Evolutionary conservation across 2,113 vertebrate species (phyloP), one percentile per base, ranked within the genome.

Genomic region (Nothocercus julius): DNA sequence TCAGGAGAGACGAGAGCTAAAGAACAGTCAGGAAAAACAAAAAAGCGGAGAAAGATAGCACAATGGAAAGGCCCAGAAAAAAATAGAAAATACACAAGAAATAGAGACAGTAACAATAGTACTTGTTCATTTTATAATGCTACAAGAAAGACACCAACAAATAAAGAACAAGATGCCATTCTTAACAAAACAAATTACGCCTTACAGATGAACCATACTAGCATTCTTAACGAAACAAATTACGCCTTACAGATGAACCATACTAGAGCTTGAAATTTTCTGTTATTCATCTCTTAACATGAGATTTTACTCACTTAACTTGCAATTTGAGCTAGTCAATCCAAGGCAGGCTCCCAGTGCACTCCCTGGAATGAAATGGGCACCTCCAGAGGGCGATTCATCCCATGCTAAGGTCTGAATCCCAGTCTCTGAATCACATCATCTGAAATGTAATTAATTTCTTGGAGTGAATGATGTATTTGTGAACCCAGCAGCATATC

Each of bases 371-470:
- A 72, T 76, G 78, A 91, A 96, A 82, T 2, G 32, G 82, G 93
- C 63, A 93, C 92, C 96, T 95, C 87, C 90, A 96, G 93, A 96
- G 90, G 90, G 92, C 70, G 49, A 93, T 96, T 96, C 90, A 78
- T 81, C 73, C 88, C 80, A 63, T 72, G 42, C 83, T 77, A 83
- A 90, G 61, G 83, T 77, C 73, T 81, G 51, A 85, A 67, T 62
- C 53, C 58, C 79, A 34, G 38, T 56, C 21, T 80, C 42, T 51
- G 85, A 70, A 70, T 77, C 79, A 64, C 5, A 0, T 61, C 59
- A 28, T 44, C 56, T 68, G 18, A 75, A 72, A 84, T 17, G 11
- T 20, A 81, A 81, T 72, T 66, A 38, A 76, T 80, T 88, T 68
- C 44, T 53, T 67, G 25, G 63, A 20, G 18, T 79, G 81, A 34